Evolutionary conservation across 2,113 vertebrate genomes (phyloP).

Genomic region (Excalfactoria chinensis): DNA sequence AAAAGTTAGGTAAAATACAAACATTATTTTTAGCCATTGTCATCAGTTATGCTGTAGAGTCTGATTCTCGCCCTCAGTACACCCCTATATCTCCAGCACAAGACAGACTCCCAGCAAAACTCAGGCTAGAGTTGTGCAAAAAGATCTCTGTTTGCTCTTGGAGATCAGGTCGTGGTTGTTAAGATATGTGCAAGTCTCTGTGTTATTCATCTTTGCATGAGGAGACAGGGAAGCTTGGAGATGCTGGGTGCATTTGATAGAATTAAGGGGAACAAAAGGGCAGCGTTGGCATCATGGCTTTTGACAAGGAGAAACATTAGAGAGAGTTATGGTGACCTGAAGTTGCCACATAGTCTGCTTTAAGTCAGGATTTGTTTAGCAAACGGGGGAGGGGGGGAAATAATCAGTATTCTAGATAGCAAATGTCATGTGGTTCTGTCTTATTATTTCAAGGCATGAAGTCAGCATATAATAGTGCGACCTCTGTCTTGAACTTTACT

Average conservation of each 20-base stretch:
- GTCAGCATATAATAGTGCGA: slow-evolving; percentile 33
- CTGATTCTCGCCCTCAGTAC: fast-evolving
- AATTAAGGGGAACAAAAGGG: slow-evolving; percentile 57
- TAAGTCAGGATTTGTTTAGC: not conserved
- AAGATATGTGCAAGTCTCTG: not conserved
- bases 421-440: slow-evolving; percentile 13
- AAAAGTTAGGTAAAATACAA: not conserved
- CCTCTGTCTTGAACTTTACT: not conserved
- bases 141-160: not conserved
- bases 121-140: not conserved
- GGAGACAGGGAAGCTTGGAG: not conserved
- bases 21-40: not conserved
- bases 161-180: not conserved
- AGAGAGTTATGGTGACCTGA: slow-evolving; percentile 36
- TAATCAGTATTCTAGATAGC: not conserved
- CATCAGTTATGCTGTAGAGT: not conserved
- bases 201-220: slow-evolving; percentile 2
- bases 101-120: not conserved
- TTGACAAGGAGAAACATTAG: slow-evolving; percentile 38
- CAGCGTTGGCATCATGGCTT: slow-evolving; percentile 36
- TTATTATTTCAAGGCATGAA: slow-evolving; percentile 43
- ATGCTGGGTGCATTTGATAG: not conserved
- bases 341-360: slow-evolving; percentile 18
- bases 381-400: too few species aligned
- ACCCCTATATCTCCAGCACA: not conserved